phyloP scores from a whole-genome alignment of 2,113 vertebrate species.

The Mesembrinibis cayennensis region DNA sequence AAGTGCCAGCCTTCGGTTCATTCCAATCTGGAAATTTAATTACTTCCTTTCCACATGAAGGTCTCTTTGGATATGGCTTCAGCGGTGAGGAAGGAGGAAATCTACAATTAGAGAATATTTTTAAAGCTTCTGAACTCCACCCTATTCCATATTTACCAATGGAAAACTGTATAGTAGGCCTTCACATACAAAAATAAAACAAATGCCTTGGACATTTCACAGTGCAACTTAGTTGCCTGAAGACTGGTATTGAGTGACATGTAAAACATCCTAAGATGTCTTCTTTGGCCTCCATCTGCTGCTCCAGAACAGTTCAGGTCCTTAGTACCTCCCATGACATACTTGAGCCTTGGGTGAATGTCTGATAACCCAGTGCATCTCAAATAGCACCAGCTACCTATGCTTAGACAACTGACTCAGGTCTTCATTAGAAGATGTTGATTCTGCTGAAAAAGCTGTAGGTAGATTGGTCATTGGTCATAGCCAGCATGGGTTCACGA shows the following conservation, averaged over 20 bases:
- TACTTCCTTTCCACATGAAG: conserved; percentile 54
- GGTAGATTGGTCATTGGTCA: not conserved
- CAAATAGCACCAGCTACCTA: not conserved
- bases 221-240: not conserved
- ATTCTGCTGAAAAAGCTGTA: not conserved
- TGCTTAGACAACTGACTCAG: not conserved
- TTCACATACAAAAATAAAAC: not conserved
- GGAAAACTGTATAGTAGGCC: not conserved
- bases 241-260: not conserved
- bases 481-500: no score
- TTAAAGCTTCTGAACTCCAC: not conserved
- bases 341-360: not conserved
- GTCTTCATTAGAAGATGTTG: not conserved
- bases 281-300: not conserved
- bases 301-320: not conserved
- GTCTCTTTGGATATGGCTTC: conserved; percentile 79
- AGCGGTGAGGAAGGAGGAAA: conserved; percentile 85
- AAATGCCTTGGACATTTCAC: not conserved
- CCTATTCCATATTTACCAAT: not conserved
- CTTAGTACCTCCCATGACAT: not conserved
- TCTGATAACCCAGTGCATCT: not conserved
- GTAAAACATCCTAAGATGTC: not conserved
- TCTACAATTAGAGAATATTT: conserved; percentile 68
- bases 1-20: conserved; percentile 50
- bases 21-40: conserved; percentile 79